Conservation (phyloP, 2,888 invertebrate species). For the Pycnomerus fuliginosus region DNA sequence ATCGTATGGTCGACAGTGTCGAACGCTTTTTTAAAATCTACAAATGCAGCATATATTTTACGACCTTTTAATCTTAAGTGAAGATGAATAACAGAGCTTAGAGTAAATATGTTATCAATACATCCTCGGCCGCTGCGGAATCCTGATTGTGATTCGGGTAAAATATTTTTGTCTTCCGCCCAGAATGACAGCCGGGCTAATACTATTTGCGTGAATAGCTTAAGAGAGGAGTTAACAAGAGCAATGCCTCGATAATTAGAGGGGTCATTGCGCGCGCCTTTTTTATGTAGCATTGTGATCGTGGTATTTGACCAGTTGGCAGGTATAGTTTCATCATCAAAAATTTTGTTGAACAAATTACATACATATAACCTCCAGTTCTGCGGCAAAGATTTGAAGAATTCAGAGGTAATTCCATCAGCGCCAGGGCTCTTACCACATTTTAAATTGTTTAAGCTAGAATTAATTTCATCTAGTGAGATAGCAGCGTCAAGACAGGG, state of each 20-base stretch:
- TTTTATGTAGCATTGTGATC: background rate
- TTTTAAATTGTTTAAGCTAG: no score
- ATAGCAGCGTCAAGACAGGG: no score
- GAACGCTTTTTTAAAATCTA: no score
- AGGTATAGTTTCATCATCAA: background rate
- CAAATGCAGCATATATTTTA: background rate
- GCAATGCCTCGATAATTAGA: background rate
- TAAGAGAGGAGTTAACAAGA: background rate
- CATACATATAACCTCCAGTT: slow-evolving; percentile 2
- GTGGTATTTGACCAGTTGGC: background rate
- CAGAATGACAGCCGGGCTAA: background rate
- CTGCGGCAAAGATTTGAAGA: background rate
- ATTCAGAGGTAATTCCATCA: background rate
- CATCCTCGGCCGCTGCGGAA: background rate
- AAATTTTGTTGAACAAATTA: background rate
- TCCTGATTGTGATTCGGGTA: background rate
- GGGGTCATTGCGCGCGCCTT: background rate
- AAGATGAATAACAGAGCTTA: background rate
- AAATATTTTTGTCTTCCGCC: background rate
- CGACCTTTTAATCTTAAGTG: background rate
- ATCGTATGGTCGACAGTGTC: no score
- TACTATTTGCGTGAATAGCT: background rate
- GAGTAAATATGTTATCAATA: background rate
- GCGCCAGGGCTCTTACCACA: no score
- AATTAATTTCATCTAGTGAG: no score